Base-by-base conservation (phyloP, 2,113 vertebrate genomes). In the Turnix velox region DNA sequence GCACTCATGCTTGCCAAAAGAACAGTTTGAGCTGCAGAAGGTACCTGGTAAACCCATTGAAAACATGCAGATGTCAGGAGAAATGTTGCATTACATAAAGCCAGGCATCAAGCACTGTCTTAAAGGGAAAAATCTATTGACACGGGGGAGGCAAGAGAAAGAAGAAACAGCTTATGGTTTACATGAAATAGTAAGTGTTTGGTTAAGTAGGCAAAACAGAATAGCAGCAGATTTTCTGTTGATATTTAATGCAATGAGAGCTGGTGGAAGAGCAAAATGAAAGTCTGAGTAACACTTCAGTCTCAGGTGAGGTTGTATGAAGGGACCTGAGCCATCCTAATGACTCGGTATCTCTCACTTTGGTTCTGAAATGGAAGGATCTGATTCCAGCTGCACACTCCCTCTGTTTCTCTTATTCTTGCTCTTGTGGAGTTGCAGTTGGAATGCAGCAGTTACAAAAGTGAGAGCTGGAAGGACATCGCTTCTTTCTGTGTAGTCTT, bases 11-110 rank as follows among this genome's bases (percentile, higher is more conserved):
- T 85, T 94, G 91, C 92, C 93, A 96, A 90, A 95, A 87, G 75
- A 96, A 90, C 93, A 95, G 90, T 91, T 63, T 96, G 90, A 71
- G 88, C 82, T 92, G 81, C 88, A 96, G 93, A 94, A 93, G 91
- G 87, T 82, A 83, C 68, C 92, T 88, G 92, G 68, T 74, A 88
- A 95, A 67, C n/a, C 88, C 76, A 92, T 80, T 80, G 62, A 88
- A 95, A 93, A 92, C 76, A 90, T 62, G 49, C 82, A 88, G 90
- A 58, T 93, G 87, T 83, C 82, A 71, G 59, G 87, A 96, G 45
- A 7, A 10, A 94, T 69, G n/a, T 51, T 63, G 35, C 67, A 74
- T 71, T 88, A 73, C 33, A 58, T 57, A 94, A 92, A 87, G 59
- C 46, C 46, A 84, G 18, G 24, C 83, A 54, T 72, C 58, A 43